A percentile compares a stretch with the other conserved stretches of the same genome.
These are phyloP conservation scores for Nephrotoma appendiculata DNA, from an alignment of 2,888 invertebrate species.

Conservation along the genomic window DNA sequence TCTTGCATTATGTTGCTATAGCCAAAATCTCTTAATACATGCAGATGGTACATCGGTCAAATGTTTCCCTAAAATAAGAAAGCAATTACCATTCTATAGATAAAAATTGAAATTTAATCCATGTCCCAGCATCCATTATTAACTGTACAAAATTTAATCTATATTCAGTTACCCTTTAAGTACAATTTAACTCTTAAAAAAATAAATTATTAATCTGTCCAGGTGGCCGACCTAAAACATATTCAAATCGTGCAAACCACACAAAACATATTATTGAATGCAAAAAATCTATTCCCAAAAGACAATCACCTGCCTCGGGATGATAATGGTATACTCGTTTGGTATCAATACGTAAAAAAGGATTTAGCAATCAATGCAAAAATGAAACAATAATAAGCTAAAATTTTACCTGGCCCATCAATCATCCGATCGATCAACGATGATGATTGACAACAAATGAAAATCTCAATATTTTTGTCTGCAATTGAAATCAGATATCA, in stretches of 20 bases:
- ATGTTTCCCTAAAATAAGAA: too few relatives aligned
- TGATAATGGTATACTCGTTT: neutral
- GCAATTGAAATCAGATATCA: neutral
- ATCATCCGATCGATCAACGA: neutral
- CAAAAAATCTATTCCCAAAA: neutral
- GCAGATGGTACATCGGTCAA: too few relatives aligned
- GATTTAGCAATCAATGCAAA: neutral
- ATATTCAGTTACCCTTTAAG: neutral
- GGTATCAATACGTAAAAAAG: neutral
- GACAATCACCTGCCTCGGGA: neutral
- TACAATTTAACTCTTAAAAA: neutral
- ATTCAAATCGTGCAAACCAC: neutral
- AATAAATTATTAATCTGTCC: neutral
- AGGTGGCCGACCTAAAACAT: neutral
- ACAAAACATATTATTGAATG: neutral
- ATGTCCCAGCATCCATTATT: neutral
- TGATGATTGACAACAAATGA: neutral
- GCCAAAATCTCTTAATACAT: too few relatives aligned
- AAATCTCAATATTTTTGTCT: neutral
- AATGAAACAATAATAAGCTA: neutral
- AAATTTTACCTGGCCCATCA: neutral
- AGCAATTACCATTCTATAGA: too few relatives aligned
- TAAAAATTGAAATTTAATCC: neutral
- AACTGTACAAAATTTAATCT: neutral
- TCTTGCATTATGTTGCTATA: too few relatives aligned